These are phyloP conservation scores for Callospermophilus lateralis DNA, from an alignment of 2,113 vertebrate species.

Conservation along the genomic window DNA sequence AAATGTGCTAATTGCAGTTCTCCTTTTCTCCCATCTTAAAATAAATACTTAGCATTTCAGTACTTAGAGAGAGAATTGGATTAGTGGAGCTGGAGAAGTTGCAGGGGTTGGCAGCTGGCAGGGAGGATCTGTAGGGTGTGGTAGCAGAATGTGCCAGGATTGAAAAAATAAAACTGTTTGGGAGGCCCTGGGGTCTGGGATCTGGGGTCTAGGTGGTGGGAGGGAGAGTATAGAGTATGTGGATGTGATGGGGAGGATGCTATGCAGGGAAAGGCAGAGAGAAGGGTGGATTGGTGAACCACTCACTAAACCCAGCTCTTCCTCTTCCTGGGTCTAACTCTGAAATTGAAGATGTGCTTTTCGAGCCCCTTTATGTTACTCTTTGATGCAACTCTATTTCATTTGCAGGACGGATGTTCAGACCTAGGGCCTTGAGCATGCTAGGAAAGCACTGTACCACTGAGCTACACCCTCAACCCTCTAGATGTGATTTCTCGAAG, in stretches of 20 bases:
- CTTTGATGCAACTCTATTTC: neutral
- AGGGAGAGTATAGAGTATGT: neutral
- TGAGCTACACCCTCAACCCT: neutral
- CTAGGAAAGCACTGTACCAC: neutral
- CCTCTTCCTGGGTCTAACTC: neutral
- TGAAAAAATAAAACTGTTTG: neutral
- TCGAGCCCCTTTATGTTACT: neutral
- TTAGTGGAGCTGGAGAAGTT: neutral
- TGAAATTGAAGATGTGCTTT: neutral
- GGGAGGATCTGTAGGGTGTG: neutral
- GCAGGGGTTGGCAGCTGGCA: neutral
- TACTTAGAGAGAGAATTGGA: neutral
- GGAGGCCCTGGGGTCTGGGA: neutral
- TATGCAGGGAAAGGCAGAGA: neutral
- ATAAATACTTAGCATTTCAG: slow-evolving; percentile 51
- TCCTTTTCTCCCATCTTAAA: slow-evolving; percentile 62
- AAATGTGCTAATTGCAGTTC: slow-evolving; percentile 48
- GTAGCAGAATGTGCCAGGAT: neutral
- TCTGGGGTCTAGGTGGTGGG: neutral
- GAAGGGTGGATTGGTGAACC: neutral
- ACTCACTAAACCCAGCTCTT: neutral
- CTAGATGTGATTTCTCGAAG: neutral
- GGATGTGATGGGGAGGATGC: neutral
- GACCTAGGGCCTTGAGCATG: neutral
- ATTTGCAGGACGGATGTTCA: neutral